These are phyloP conservation scores for Tragelaphus imberbis DNA, from an alignment of 2,113 vertebrate species.

Conservation along the genomic window DNA sequence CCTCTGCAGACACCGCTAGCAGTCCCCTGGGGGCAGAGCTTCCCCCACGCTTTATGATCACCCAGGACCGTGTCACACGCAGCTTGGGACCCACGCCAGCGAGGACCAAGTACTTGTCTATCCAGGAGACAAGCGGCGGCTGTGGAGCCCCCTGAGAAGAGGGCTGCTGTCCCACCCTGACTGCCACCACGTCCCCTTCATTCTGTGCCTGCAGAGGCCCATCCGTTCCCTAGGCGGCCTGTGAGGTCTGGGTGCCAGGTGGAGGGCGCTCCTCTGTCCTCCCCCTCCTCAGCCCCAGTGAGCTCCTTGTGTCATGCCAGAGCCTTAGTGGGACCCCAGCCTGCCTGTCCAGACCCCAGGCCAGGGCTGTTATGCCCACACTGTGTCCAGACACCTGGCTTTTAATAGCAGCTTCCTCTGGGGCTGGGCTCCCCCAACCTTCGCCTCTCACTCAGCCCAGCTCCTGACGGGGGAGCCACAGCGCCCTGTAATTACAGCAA, in stretches of 20 bases:
- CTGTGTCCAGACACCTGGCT: neutral
- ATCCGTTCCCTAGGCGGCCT: neutral
- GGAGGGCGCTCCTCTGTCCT: too few species aligned
- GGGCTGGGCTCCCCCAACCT: constrained; percentile 20
- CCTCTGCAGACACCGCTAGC: neutral
- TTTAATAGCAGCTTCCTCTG: constrained; percentile 59
- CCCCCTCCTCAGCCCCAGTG: neutral
- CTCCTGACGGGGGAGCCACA: constrained; percentile 17
- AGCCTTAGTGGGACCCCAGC: neutral
- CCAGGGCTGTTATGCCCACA: neutral
- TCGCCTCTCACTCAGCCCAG: constrained; percentile 15
- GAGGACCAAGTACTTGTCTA: neutral
- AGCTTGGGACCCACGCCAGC: neutral
- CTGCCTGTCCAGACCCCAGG: neutral
- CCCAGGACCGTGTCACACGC: rapidly evolving
- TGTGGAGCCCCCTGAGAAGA: neutral
- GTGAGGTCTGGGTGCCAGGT: neutral
- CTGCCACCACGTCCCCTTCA: neutral
- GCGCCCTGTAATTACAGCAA: constrained; percentile 70
- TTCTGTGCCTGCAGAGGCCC: neutral
- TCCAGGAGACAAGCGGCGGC: neutral
- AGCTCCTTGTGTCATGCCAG: neutral
- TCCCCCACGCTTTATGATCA: neutral
- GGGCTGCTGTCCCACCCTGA: neutral
- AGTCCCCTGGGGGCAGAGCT: neutral